Conservation (phyloP, 2,113 vertebrate genomes). For the Perca fluviatilis region DNA sequence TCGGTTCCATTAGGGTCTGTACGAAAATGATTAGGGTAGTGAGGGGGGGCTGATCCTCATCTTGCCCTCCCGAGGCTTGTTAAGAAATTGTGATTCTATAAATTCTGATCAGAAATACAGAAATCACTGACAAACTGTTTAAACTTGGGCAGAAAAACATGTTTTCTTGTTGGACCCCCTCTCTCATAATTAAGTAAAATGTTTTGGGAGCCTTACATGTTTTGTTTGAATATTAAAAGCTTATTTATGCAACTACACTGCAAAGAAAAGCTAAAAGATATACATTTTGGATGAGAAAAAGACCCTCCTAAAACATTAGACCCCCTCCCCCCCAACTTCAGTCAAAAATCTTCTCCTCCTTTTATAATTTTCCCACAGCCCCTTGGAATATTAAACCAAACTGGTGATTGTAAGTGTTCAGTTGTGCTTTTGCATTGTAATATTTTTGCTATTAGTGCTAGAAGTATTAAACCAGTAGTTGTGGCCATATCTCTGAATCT, state of each 20-base stretch:
- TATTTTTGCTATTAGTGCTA: neutral
- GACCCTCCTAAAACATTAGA: too few relatives aligned
- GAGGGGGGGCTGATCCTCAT: neutral
- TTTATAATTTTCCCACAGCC: neutral
- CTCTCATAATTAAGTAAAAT: neutral
- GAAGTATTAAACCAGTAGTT: conserved; percentile 7
- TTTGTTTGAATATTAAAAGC: neutral
- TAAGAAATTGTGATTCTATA: too few relatives aligned
- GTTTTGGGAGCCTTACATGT: neutral
- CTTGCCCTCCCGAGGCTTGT: too few relatives aligned
- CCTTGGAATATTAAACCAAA: neutral
- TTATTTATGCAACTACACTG: neutral
- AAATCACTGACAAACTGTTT: neutral
- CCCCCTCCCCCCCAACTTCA: too few relatives aligned
- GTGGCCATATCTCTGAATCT: neutral
- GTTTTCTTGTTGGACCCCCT: neutral
- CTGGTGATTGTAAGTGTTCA: neutral
- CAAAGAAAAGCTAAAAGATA: neutral
- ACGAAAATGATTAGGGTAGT: neutral
- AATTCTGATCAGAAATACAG: neutral
- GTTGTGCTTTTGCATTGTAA: conserved; percentile 10
- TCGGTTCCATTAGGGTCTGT: conserved; percentile 4
- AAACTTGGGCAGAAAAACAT: neutral
- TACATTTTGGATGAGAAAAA: neutral
- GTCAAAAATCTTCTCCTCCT: neutral